Evolutionary conservation across 2,797 vertebrate genomes (phyloP), one percentile per base, ranked within the genome.

Genomic region (Clamator glandarius): DNA sequence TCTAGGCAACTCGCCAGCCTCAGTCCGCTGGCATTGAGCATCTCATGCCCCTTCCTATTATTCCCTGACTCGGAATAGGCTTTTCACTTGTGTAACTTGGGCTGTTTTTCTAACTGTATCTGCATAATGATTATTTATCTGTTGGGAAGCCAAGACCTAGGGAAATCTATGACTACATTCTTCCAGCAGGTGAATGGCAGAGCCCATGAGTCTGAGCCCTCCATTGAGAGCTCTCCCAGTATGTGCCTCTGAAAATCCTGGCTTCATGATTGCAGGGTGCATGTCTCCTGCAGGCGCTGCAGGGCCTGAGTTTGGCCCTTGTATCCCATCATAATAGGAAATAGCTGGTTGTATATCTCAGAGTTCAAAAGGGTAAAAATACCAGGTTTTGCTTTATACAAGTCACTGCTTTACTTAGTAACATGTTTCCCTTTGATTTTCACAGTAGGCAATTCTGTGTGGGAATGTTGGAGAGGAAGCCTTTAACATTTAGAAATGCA

Each of bases 401-500:
- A 92, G 93, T 92, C 94, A 96, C 94, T 97, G 92, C 97, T 97
- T 98, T 97, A 97, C 97, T 98, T 98, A 98, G 97, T 96, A 97
- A 97, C 97, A 97, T 3, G 2, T 90, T 98, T 97, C 95, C 97
- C 97, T 98, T 98, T 98, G 98, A 98, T 98, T 98, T 97, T 98
- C 98, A 98, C 98, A 98, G 98, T 97, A 97, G 97, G 98, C 97
- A 97, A 68, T 96, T 97, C 88, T 96, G 97, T 97, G 97, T 97
- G 97, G 97, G 97, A 98, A 98, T 97, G 97, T 93, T 96, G 94
- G 97, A 98, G 96, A 98, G 97, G 98, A 98, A 98, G 97, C 96
- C 96, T 97, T 97, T 93, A 92, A 94, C 76, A 74, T 96, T 97
- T 96, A 97, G 97, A 97, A 97, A 96, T 90, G 90, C 96, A 95